A percentile compares a stretch with the other conserved stretches of the same genome.
Conservation (phyloP, 2,113 vertebrate species). For the Tretioscincus oriximinensis region DNA sequence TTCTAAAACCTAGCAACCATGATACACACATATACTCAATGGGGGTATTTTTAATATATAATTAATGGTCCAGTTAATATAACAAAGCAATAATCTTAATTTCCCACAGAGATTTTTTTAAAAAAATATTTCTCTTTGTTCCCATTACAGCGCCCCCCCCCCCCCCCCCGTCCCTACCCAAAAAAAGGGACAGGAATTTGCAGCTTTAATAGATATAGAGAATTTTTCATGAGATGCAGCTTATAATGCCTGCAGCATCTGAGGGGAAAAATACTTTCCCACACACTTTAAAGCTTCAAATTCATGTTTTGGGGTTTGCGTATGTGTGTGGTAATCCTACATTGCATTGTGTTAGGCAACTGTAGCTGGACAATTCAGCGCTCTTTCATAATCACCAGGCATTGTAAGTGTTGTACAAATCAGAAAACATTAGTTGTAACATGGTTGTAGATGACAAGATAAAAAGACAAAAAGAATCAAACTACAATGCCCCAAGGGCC, state of each 20-base stretch:
- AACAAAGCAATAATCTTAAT: conserved; percentile 3
- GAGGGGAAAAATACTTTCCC: too few relatives aligned
- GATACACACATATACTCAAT: neutral
- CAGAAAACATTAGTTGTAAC: conserved; percentile 15
- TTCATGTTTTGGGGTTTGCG: too few relatives aligned
- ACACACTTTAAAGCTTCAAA: too few relatives aligned
- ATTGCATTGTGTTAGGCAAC: conserved; percentile 10
- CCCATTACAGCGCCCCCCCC: neutral
- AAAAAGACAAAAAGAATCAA: conserved; percentile 31
- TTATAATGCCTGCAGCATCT: too few relatives aligned
- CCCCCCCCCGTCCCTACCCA: too few relatives aligned
- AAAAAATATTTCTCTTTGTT: neutral
- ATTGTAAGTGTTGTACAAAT: conserved; percentile 15
- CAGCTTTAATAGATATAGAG: too few relatives aligned
- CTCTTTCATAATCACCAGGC: conserved; percentile 39
- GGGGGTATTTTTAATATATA: conserved; percentile 32
- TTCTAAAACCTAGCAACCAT: neutral
- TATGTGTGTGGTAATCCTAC: neutral
- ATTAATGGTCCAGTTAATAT: neutral
- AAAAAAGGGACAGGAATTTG: too few relatives aligned
- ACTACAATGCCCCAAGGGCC: conserved; percentile 34
- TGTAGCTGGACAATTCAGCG: neutral
- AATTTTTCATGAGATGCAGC: too few relatives aligned
- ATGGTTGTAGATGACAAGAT: conserved; percentile 21
- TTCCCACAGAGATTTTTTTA: neutral